Conservation (phyloP, 2,113 vertebrate species). For the Carassius gibelio region DNA sequence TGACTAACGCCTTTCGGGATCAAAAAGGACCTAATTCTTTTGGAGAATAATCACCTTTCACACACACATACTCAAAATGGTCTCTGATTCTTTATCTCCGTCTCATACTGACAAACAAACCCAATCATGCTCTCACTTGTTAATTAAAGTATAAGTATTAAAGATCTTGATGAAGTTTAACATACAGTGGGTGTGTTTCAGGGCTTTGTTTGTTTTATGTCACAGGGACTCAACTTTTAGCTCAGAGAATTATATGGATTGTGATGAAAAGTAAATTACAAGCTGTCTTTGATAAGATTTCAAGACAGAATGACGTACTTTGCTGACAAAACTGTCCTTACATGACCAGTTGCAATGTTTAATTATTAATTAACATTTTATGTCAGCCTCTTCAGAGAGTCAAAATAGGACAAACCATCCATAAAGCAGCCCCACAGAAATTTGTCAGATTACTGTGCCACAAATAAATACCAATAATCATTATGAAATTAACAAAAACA, state of each 20-base stretch:
- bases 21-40: background rate
- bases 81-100: background rate
- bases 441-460: too few species aligned
- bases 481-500: background rate
- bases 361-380: too few species aligned
- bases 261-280: background rate
- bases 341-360: background rate
- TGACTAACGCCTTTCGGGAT: slow-evolving; percentile 29
- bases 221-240: background rate
- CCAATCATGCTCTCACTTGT: background rate
- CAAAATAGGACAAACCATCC: too few species aligned
- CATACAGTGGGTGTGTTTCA: background rate
- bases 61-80: background rate
- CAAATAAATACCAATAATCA: background rate
- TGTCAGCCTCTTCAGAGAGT: too few species aligned
- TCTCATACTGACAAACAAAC: background rate
- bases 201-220: background rate
- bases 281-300: slow-evolving; percentile 8
- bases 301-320: background rate
- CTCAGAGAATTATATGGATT: slow-evolving; percentile 5
- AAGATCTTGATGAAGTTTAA: background rate
- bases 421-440: too few species aligned
- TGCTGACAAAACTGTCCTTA: background rate
- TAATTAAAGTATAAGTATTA: background rate
- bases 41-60: background rate